phyloP scores from a whole-genome alignment of 2,888 invertebrate species.

The Rhamphomyia laevipes region DNA sequence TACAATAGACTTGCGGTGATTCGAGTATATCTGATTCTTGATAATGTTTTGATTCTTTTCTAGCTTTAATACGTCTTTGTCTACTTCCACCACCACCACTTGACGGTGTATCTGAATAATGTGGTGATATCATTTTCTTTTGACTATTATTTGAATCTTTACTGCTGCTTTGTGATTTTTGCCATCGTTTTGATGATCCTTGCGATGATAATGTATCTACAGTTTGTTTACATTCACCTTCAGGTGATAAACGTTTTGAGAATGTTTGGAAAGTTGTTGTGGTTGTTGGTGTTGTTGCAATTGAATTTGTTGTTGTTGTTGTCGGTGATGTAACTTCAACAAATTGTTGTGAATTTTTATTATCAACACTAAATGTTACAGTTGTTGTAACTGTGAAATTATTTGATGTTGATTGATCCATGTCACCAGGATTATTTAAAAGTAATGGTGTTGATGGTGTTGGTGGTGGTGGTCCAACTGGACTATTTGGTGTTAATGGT shows the following conservation, averaged over 20 bases:
- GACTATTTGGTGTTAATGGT: conserved; percentile 47
- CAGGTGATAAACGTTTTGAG: conserved; percentile 58
- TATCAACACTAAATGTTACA: conserved; percentile 63
- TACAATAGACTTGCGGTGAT: conserved; percentile 69
- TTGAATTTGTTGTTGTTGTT: conserved; percentile 23
- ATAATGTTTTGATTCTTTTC: conserved; percentile 55
- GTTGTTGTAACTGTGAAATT: conserved; percentile 78
- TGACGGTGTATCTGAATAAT: conserved; percentile 35
- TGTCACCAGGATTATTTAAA: conserved; percentile 32
- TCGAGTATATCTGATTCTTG: conserved; percentile 76
- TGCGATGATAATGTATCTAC: conserved; percentile 50
- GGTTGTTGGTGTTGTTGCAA: conserved; percentile 22
- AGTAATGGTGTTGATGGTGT: conserved; percentile 28
- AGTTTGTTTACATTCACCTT: conserved; percentile 41
- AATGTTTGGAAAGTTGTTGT: conserved; percentile 44
- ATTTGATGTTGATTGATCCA: conserved; percentile 42
- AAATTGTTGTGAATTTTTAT: conserved; percentile 25
- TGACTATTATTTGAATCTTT: conserved; percentile 43
- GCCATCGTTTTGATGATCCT: conserved; percentile 41
- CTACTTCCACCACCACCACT: conserved; percentile 33
- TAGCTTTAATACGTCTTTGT: conserved; percentile 39
- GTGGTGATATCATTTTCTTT: conserved; percentile 37
- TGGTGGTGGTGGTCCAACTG: conserved; percentile 17
- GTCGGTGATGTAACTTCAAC: conserved; percentile 35
- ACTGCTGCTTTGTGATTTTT: conserved; percentile 39